Evolutionary conservation across 2,888 invertebrate species (phyloP), one percentile per base, ranked within the genome.

Genomic region (Epinotia ramella): DNA sequence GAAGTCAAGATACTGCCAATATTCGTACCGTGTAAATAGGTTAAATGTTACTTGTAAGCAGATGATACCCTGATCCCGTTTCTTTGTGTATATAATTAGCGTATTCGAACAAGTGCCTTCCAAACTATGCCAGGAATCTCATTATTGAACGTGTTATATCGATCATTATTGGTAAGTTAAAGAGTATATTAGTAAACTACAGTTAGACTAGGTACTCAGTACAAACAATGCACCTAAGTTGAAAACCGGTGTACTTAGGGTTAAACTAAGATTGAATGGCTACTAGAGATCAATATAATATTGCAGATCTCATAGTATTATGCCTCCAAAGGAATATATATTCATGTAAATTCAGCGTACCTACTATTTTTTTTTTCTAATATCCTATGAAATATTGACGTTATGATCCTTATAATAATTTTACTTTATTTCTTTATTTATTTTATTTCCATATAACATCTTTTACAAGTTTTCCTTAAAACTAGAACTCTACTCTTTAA

Each of bases 21-120:
- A 60, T 57, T 60, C 46, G 46, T 5, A 60, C 28, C 6, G n/a
- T 60, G 16, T 46, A 59, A 59, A 63, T 63, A 60, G 65, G 70
- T 65, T 74, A 71, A 75, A 75, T 75, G 75, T 66, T 70, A 75
- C 75, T 75, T 71, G 75, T 24, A 66, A 49, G 75, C 75, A 75
- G 75, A 75, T 75, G 75, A 71, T 70, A 65, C 65, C 28, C 3
- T 40, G 64, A 40, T 66, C 70, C 49, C 59, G 74, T 74, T 75
- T 69, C 53, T 65, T 18, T 60, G 12, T 60, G 56, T 56, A 56
- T 67, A n/a, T 59, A n/a, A 44, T 60, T 46, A 69, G 46, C 28
- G 44, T 59, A 57, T 56, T 44, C 59, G 18, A 62, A 12, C 75
- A 62, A 70, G 70, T 71, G 70, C n/a, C 75, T 66, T 33, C 33